Base-by-base conservation (phyloP, 2,113 vertebrate genomes). In the Ptyas mucosa region DNA sequence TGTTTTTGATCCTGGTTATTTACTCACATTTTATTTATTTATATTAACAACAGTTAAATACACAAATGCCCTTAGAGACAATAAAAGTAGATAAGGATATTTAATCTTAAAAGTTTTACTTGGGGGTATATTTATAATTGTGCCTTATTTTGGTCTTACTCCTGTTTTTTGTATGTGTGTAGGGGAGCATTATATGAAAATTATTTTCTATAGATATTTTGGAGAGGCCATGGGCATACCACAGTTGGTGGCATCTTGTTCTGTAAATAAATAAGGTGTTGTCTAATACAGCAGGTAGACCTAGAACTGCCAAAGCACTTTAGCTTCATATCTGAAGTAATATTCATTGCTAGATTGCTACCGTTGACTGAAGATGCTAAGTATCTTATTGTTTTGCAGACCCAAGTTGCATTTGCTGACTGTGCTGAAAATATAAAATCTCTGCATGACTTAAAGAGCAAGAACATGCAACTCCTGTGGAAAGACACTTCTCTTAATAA, bases 391-490 rank as follows among this genome's bases (percentile, higher is more conserved):
- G 1, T 95, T 91, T 95, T 86, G 90, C 96, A 99, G 99, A 94
- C 98, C 39, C 99, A 99, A 43, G 94, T 97, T 93, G 96, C 94
- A 0, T 99, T 99, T 94, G 98, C 98, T 57, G 96, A 91, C 4
- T 99, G 98, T 92, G 99, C 98, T 20, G 96, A 98, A 55, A 98
- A 98, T 21, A 96, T 99, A 54, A 98, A 97, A 93, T 92, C 90
- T 0, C 91, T 89, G 4, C 98, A 97, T 0, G 97, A 97, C 54
- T 93, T 1, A n/a, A 0, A 1, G 96, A 95, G 20, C 90, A 3
- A 10, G 94, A 91, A 6, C 97, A 91, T 89, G 0, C 3, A 0
- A 39, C 2, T 0, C 1, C 97, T 1, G 21, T 99, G 98, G 98
- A 97, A 97, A 0, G 53, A 95, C 54, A 85, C 43, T 0, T 7